A percentile compares a stretch with the other conserved stretches of the same genome.
Evolutionary conservation across 2,888 invertebrate species (phyloP).

Genomic region (Pocota personata): DNA sequence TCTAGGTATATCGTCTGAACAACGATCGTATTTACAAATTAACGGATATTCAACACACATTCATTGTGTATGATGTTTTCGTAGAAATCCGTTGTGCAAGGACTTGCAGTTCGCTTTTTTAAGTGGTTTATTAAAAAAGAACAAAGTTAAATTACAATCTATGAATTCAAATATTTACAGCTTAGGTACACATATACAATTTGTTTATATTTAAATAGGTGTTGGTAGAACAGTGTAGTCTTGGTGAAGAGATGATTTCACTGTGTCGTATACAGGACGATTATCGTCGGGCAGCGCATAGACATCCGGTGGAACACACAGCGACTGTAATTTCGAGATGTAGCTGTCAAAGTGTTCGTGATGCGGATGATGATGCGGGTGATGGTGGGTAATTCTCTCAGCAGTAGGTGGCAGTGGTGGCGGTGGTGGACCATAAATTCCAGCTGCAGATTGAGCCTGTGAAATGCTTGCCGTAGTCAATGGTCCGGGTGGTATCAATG

Average conservation of each 20-base stretch:
- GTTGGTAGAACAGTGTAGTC: slow-evolving; percentile 95
- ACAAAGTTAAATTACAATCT: slow-evolving; percentile 11
- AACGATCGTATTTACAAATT: slow-evolving; percentile 50
- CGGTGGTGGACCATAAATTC: slow-evolving; percentile 64
- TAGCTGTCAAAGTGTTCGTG: slow-evolving; percentile 97
- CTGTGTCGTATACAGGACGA: slow-evolving; percentile 94
- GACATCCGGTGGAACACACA: slow-evolving; percentile 91
- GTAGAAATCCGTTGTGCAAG: slow-evolving; percentile 55
- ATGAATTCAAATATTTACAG: slow-evolving; percentile 34
- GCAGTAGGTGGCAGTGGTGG: slow-evolving; percentile 66
- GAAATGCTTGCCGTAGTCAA: slow-evolving; percentile 74
- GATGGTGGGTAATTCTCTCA: slow-evolving; percentile 75
- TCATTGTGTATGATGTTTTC: background rate
- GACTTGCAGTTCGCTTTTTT: slow-evolving; percentile 64
- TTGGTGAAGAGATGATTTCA: slow-evolving; percentile 93
- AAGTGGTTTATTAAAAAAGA: background rate
- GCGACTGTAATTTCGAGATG: slow-evolving; percentile 94
- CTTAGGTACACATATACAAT: slow-evolving; percentile 48
- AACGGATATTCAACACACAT: slow-evolving; percentile 19
- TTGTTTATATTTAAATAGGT: slow-evolving; percentile 87
- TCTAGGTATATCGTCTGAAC: slow-evolving; percentile 4
- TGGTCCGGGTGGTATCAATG: slow-evolving; percentile 75
- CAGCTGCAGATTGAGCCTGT: slow-evolving; percentile 53
- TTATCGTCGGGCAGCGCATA: slow-evolving; percentile 91
- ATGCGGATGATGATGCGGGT: slow-evolving; percentile 85